phyloP scores from a whole-genome alignment of 2,797 vertebrate species.

The Cyprinodon diabolis region DNA sequence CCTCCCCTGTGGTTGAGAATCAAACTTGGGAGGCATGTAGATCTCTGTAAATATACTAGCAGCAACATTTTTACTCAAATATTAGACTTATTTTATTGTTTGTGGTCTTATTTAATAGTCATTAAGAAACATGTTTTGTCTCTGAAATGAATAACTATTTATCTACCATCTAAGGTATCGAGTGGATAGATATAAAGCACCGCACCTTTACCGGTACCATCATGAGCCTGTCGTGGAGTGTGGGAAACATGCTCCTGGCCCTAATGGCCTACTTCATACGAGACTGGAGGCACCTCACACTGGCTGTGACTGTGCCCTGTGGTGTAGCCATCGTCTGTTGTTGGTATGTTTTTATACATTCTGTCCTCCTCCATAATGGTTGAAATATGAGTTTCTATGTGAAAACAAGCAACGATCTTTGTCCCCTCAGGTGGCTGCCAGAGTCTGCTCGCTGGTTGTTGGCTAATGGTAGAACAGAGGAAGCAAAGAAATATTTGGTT shows the following conservation, averaged over 20 bases:
- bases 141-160: background rate
- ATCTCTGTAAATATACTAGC: too few species aligned
- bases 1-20: too few species aligned
- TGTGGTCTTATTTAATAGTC: too few species aligned
- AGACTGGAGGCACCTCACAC: conserved; percentile 85
- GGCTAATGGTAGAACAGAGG: conserved; percentile 78
- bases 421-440: conserved; percentile 85
- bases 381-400: background rate
- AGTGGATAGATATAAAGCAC: conserved; percentile 87
- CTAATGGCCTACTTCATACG: conserved; percentile 82
- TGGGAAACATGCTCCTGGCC: conserved; percentile 85
- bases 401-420: background rate
- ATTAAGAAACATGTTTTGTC: background rate
- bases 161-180: conserved; percentile 75
- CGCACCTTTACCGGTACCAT: conserved; percentile 82
- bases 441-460: conserved; percentile 90
- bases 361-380: background rate
- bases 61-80: too few species aligned
- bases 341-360: conserved; percentile 71
- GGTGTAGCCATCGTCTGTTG: conserved; percentile 76
- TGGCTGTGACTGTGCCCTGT: conserved; percentile 82
- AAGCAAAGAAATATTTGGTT: conserved; percentile 79
- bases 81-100: too few species aligned
- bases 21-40: too few species aligned
- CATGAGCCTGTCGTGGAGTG: conserved; percentile 82